Conservation (phyloP, 2,888 invertebrate genomes). For the Cephus runcator region DNA sequence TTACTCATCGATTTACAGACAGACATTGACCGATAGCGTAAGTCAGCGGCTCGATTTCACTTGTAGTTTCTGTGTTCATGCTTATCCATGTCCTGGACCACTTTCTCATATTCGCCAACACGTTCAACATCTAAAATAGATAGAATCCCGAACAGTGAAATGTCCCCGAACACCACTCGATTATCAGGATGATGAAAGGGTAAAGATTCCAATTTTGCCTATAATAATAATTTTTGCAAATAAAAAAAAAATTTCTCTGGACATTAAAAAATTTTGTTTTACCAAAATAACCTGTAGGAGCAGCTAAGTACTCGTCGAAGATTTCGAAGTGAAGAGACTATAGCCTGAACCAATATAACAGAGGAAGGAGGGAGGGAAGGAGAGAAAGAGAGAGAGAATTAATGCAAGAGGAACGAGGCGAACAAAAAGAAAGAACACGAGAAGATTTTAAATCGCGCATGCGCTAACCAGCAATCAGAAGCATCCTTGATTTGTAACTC, state of each 20-base stretch:
- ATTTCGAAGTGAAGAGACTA: neutral
- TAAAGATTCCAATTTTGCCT: too few species aligned
- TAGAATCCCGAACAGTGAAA: too few species aligned
- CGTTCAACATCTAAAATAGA: too few species aligned
- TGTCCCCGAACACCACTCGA: neutral
- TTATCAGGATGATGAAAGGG: neutral
- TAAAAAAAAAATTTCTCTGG: too few species aligned
- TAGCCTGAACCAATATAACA: neutral
- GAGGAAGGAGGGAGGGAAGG: neutral
- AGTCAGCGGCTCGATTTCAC: neutral
- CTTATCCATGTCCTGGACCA: neutral
- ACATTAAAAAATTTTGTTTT: neutral
- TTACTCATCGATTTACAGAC: constrained; percentile 4
- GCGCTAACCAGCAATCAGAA: neutral
- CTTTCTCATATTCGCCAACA: neutral
- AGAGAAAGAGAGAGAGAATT: neutral
- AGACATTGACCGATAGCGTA: constrained; percentile 4
- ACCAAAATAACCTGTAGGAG: neutral
- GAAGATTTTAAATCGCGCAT: neutral
- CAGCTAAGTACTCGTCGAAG: neutral
- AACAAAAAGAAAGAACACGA: neutral
- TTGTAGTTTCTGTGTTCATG: neutral
- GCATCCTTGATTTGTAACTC: neutral
- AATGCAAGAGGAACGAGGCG: neutral
- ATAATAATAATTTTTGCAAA: too few species aligned